These are phyloP conservation scores for Chrysomallon squamiferum DNA, from an alignment of 1,140 invertebrate genomes.

Conservation along the genomic window DNA sequence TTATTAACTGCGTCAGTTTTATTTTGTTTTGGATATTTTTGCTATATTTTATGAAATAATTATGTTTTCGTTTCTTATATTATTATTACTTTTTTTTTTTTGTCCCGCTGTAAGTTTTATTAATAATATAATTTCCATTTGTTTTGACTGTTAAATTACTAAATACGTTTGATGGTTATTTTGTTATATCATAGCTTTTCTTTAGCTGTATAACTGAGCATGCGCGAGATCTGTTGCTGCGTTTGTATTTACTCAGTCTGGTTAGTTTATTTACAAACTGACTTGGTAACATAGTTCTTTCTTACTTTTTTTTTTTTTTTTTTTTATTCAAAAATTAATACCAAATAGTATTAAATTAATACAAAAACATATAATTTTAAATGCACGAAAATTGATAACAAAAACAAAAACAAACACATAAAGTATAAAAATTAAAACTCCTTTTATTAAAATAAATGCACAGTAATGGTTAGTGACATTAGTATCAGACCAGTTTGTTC, in stretches of 20 bases:
- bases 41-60: neutral
- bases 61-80: neutral
- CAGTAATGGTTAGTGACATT: too few relatives aligned
- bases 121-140: neutral
- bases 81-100: neutral
- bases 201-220: neutral
- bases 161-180: neutral
- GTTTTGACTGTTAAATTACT: neutral
- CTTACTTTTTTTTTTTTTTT: neutral
- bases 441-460: too few relatives aligned
- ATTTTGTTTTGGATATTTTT: neutral
- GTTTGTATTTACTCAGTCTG: neutral
- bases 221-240: neutral
- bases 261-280: too few relatives aligned
- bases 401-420: too few relatives aligned
- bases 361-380: neutral
- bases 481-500: too few relatives aligned
- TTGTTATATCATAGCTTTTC: neutral
- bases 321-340: neutral
- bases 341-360: neutral
- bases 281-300: too few relatives aligned
- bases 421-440: too few relatives aligned
- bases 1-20: neutral
- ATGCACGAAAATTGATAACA: too few relatives aligned
- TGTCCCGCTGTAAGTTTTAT: neutral